Evolutionary conservation across 2,797 vertebrate species (phyloP).

Genomic region (Hydrocynus forskahlii): DNA sequence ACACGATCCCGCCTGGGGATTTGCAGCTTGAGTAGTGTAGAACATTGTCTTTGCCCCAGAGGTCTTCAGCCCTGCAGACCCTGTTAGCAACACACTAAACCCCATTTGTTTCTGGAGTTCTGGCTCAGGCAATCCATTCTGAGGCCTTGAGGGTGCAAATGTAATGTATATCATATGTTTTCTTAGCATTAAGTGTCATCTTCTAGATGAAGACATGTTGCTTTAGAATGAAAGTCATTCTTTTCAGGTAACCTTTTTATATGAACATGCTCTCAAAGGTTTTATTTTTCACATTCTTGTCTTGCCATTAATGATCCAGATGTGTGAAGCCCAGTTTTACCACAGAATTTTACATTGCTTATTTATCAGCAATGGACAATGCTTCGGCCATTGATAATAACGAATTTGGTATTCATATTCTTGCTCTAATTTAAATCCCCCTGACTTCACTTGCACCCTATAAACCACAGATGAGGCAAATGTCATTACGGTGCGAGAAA

Average conservation of each 20-base stretch:
- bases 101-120: not conserved
- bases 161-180: not conserved
- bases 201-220: not conserved
- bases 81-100: conserved; percentile 24
- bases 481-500: conserved; percentile 40
- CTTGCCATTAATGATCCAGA: not conserved
- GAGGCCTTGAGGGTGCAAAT: not conserved
- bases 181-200: not conserved
- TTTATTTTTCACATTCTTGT: not conserved
- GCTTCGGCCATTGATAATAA: not conserved
- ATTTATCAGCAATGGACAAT: conserved; percentile 17
- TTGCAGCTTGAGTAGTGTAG: conserved; percentile 17
- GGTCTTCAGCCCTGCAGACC: conserved; percentile 7
- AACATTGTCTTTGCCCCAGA: not conserved
- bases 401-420: conserved; percentile 24
- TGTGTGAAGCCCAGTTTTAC: conserved; percentile 13
- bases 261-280: not conserved
- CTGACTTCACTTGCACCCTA: conserved; percentile 47
- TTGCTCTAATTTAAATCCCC: conserved; percentile 35
- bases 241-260: not conserved
- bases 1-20: not conserved
- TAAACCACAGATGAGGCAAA: conserved; percentile 39
- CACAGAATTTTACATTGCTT: conserved; percentile 22
- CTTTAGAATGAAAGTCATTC: not conserved
- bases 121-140: not conserved